Evolutionary conservation across 2,797 vertebrate genomes (phyloP).

Genomic region (Emys orbicularis): DNA sequence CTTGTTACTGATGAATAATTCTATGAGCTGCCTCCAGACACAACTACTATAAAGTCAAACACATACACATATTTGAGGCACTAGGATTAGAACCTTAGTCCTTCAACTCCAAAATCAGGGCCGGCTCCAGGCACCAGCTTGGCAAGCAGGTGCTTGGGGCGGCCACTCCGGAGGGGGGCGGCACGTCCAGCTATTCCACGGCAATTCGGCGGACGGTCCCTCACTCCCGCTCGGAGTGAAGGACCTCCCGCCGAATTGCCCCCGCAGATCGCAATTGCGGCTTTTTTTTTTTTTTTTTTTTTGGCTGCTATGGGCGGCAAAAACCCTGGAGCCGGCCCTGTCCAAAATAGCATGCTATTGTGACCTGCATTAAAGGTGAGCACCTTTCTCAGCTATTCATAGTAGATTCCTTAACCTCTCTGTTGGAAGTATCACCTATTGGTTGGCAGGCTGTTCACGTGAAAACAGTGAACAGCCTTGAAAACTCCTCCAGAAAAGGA

Average conservation of each 20-base stretch:
- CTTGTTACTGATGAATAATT: background rate
- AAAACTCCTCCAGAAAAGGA: background rate
- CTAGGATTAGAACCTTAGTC: background rate
- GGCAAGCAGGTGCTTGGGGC: too few relatives aligned
- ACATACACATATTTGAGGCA: background rate
- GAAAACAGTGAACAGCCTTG: background rate
- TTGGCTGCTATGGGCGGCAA: too few relatives aligned
- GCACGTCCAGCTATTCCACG: too few relatives aligned
- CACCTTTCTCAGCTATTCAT: background rate
- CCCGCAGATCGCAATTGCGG: too few relatives aligned
- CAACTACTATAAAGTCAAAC: background rate
- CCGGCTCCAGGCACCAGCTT: too few relatives aligned
- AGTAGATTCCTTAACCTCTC: too few relatives aligned
- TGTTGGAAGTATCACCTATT: background rate
- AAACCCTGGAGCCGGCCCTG: too few relatives aligned
- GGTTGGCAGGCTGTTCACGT: background rate
- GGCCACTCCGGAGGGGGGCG: too few relatives aligned
- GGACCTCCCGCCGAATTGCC: too few relatives aligned
- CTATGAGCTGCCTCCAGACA: background rate
- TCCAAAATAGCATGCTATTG: background rate
- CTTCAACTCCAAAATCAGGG: background rate
- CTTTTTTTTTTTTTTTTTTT: too few relatives aligned
- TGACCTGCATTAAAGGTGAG: background rate
- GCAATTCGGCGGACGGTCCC: too few relatives aligned
- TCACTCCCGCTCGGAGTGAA: too few relatives aligned